Evolutionary conservation across 2,888 invertebrate genomes (phyloP), one percentile per base, ranked within the genome.

Genomic region (Nomada fabriciana): DNA sequence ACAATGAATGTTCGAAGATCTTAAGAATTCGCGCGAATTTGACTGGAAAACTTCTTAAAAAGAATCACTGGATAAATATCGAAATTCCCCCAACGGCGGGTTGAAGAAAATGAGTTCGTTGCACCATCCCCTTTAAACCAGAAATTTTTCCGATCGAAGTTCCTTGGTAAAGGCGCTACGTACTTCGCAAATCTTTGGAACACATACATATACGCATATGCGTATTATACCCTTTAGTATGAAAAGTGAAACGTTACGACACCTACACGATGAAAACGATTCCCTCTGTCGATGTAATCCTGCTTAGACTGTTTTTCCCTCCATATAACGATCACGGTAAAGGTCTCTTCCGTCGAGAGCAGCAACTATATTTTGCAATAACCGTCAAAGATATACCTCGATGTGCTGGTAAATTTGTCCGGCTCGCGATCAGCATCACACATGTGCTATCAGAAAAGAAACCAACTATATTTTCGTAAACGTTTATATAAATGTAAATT

Each of bases 311-410:
- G 9, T 13, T 47, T 29, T 9, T 0, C 3, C 25, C 23, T 52
- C 4, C 47, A 10, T 2, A 25, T 43, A 18, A 42, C 53, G 36
- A 43, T 50, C n/a, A 9, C 47, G 61, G 75, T 55, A 60, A 29
- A 15, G 60, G 64, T 57, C 65, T 55, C 42, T 60, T 75, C 75
- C 69, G 78, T 36, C 78, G 78, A 82, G 75, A 83, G 78, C 83
- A 61, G 52, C 29, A 72, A 75, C 63, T 78, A 57, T 11, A 65
- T 23, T 77, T 23, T 52, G 25, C 77, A 52, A 74, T 18, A 23
- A 29, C 43, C 20, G 36, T 23, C 15, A n/a, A 29, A 67, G n/a
- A 43, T 36, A 15, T 23, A 10, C 18, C 29, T 0, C 18, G 59
- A 70, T n/a, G 36, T 9, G 13, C 20, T 52, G 20, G 11, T n/a